These are phyloP conservation scores for Tauraco erythrolophus DNA, from an alignment of 2,113 vertebrate genomes.

Conservation along the genomic window DNA sequence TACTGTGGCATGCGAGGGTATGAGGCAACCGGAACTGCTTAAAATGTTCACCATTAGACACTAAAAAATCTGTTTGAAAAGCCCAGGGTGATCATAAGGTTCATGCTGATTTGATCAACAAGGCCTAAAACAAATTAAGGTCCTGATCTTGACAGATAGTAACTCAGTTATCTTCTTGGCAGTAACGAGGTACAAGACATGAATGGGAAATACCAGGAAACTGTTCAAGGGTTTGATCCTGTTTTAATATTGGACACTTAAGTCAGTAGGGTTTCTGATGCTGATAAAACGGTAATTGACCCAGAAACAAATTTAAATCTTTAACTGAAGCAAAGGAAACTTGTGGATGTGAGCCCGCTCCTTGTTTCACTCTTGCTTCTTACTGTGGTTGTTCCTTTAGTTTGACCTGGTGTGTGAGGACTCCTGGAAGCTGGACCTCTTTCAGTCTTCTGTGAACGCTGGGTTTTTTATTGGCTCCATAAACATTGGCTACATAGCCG, in stretches of 20 bases:
- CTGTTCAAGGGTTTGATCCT: background rate
- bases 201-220: background rate
- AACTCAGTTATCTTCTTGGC: background rate
- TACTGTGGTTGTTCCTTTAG: slow-evolving; percentile 70
- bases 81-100: background rate
- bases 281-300: background rate
- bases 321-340: background rate
- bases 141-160: background rate
- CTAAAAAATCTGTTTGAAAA: background rate
- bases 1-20: background rate
- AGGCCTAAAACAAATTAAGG: background rate
- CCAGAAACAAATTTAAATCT: background rate
- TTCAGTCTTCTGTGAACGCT: slow-evolving; percentile 87
- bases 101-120: background rate
- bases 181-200: background rate
- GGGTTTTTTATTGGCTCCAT: slow-evolving; percentile 92
- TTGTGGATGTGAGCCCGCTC: background rate
- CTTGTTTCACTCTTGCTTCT: background rate
- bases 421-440: slow-evolving; percentile 91
- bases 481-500: slow-evolving; percentile 89
- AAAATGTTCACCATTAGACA: background rate
- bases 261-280: background rate
- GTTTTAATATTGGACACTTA: background rate
- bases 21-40: background rate
- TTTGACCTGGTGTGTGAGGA: slow-evolving; percentile 92